Conservation (phyloP, 2,888 invertebrate genomes). For the Oasisia sp. region DNA sequence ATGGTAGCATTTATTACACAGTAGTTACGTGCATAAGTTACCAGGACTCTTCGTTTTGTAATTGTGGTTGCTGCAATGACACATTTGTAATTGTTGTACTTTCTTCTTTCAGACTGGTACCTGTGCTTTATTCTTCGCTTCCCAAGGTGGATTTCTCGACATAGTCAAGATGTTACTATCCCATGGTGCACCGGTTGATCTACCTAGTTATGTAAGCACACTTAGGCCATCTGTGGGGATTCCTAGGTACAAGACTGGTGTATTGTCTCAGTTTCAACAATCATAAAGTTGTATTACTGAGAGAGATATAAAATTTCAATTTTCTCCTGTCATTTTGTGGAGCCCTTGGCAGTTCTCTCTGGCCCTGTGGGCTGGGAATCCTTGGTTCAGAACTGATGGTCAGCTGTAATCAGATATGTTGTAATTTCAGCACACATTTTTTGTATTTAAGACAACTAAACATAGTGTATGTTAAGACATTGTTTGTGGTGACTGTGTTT, state of each 20-base stretch:
- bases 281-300: too few species aligned
- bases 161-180: slow-evolving; percentile 82
- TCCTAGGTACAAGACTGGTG: not conserved
- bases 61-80: not conserved
- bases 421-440: too few species aligned
- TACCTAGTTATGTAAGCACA: slow-evolving; percentile 64
- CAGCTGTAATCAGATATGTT: too few species aligned
- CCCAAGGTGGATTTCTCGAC: slow-evolving; percentile 90
- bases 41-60: not conserved
- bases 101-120: slow-evolving; percentile 82
- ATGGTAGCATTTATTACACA: too few species aligned
- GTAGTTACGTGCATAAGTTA: not conserved
- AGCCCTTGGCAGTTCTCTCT: too few species aligned
- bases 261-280: not conserved
- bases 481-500: too few species aligned
- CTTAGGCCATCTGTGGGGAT: not conserved
- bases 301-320: too few species aligned
- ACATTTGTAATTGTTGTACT: not conserved
- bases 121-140: slow-evolving; percentile 91
- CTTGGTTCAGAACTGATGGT: too few species aligned
- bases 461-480: too few species aligned
- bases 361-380: too few species aligned
- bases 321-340: too few species aligned
- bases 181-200: slow-evolving; percentile 70
- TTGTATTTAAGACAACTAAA: too few species aligned